Evolutionary conservation across 2,888 invertebrate genomes (phyloP), one percentile per base, ranked within the genome.

Genomic region (Periphyllus acericola): DNA sequence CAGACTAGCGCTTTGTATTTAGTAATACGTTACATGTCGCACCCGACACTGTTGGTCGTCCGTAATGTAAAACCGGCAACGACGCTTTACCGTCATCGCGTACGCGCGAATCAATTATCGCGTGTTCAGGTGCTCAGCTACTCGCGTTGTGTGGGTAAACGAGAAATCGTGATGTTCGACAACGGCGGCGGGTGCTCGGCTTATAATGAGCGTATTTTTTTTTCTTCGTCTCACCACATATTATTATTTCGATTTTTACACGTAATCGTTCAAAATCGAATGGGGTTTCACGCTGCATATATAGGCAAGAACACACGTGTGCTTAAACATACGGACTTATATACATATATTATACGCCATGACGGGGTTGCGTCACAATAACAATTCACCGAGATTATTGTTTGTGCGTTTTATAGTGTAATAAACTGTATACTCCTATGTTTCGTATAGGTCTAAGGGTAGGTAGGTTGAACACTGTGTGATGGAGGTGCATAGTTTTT

Each of bases 331-430:
- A 25, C 9, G 21, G 11, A 29, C 8, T n/a, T 68, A 68, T 68
- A n/a, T 68, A 11, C 29, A 29, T 68, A 40, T 46, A 46, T 46
- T 46, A 9, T 46, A 46, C 14, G 3, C 14, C 14, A 46, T 46
- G 14, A 46, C 60, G 14, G 66, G 14, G 66, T 66, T 68, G 17
- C 40, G 40, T 66, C 29, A 40, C 66, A 66, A 68, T 68, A 11
- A 68, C 29, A 68, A 66, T 81, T 81, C 11, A 40, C 29, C 17
- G 36, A 68, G 66, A 66, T 80, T 36, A 60, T 80, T 80, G 36
- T 36, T 36, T 46, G 46, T n/a, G 66, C 36, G 40, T 68, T 1
- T 32, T 32, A 6, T 78, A 55, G 55, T 60, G 60, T 79, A 60
- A 60, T 19, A n/a, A 80, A 80, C 25, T 17, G 5, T 55, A 80